Conservation (phyloP, 2,797 vertebrate genomes). For the Sebastes flavidus region DNA sequence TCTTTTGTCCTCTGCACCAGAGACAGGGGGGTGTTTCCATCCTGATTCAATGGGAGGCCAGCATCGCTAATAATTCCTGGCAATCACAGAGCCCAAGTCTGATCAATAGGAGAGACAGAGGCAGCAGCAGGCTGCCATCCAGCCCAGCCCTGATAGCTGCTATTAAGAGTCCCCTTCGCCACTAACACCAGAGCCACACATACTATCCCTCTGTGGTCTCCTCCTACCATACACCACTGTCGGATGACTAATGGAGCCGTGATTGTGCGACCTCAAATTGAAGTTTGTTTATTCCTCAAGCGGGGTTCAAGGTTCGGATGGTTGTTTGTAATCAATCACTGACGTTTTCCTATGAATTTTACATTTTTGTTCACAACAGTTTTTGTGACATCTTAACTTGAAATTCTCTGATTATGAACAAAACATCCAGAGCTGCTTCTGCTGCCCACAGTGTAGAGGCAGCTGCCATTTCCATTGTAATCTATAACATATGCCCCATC, state of each 20-base stretch:
- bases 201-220: constrained; percentile 59
- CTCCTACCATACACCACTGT: constrained; percentile 47
- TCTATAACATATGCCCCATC: constrained; percentile 52
- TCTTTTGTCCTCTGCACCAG: constrained; percentile 24
- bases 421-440: background rate
- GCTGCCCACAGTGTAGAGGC: constrained; percentile 15
- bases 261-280: constrained; percentile 57
- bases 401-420: constrained; percentile 18
- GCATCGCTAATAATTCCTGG: constrained; percentile 67
- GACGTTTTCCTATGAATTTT: constrained; percentile 35
- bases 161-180: constrained; percentile 65
- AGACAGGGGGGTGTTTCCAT: constrained; percentile 38
- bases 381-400: constrained; percentile 8
- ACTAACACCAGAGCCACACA: constrained; percentile 58
- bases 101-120: constrained; percentile 73
- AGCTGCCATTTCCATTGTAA: constrained; percentile 51
- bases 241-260: constrained; percentile 60
- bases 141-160: constrained; percentile 66
- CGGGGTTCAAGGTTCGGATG: constrained; percentile 34
- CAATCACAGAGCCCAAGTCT: constrained; percentile 59
- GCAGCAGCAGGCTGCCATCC: constrained; percentile 66
- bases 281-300: constrained; percentile 58
- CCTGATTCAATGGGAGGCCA: constrained; percentile 38
- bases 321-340: constrained; percentile 62
- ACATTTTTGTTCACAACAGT: background rate